phyloP scores from a whole-genome alignment of 2,113 vertebrate genomes.

The Sinocyclocheilus grahami region DNA sequence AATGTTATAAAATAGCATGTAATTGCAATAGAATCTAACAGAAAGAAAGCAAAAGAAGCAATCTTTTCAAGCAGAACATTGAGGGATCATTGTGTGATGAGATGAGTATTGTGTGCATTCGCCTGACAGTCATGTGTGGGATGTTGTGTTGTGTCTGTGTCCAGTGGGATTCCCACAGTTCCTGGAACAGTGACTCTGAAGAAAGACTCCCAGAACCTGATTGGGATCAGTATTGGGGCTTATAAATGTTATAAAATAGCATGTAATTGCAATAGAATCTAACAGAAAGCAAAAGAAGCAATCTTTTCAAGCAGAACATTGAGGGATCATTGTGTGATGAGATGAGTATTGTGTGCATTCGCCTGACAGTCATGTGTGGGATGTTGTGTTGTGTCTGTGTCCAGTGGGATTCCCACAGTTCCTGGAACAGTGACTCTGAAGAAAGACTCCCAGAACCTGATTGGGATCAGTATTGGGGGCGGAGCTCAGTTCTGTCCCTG shows the following conservation, averaged over 20 bases:
- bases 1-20: background rate
- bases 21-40: background rate
- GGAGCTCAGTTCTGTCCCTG: slow-evolving; percentile 98
- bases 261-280: background rate
- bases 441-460: slow-evolving; percentile 94
- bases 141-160: background rate
- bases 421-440: slow-evolving; percentile 92
- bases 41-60: background rate
- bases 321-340: too few relatives aligned
- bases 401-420: slow-evolving; percentile 94
- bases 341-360: background rate
- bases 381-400: background rate
- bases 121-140: background rate
- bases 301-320: background rate
- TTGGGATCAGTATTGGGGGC: slow-evolving; percentile 97
- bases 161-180: slow-evolving; percentile 94
- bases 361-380: background rate
- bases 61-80: background rate
- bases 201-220: slow-evolving; percentile 94
- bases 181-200: slow-evolving; percentile 92
- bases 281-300: background rate
- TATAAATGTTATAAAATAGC: background rate
- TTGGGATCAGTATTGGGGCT: slow-evolving; percentile 93
- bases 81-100: too few relatives aligned
- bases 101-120: background rate